Base-by-base conservation (phyloP, 2,113 vertebrate genomes). In the Pycnonotus jocosus region DNA sequence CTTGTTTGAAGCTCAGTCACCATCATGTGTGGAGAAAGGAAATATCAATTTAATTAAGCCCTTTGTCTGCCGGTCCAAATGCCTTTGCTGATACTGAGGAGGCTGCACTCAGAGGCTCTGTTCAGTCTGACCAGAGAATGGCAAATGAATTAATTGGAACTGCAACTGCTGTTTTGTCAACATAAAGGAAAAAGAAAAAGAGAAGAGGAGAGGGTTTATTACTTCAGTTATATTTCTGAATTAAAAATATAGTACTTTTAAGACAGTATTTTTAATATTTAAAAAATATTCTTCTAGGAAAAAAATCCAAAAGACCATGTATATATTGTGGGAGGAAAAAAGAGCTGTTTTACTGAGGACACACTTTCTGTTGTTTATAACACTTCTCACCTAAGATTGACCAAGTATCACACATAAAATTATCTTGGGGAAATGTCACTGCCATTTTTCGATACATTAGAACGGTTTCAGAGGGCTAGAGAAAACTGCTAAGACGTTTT, bases 401-500 rank as follows among this genome's bases (percentile, higher is more conserved):
- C 74, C 79, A 92, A 88, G 35, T 77, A 56, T 4, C 4, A 2
- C 79, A 73, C 64, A 86, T 86, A 81, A 93, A 96, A 93, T 56
- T 92, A 85, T 72, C 86, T 79, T 60, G 58, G 92, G 68, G 54
- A 95, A 94, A 96, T 94, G 85, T 92, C 94, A 92, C 44, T 81
- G 68, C 44, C 81, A 74, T 94, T 95, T 95, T 95, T 85, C 84
- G 82, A 61, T 92, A 57, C 60, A 85, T 94, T 91, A 93, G 71
- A 90, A 80, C 86, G 71, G 84, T 77, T 90, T 97, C 84, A 96
- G 76, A 53, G 83, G 79, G 76, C 82, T 93, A 83, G 87, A 92
- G 79, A 96, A 96, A 96, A 70, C 87, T 83, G n/a, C 74, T 80
- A 54, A 92, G 95, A 66, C 56, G 66, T 88, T 95, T 96, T 94